Evolutionary conservation across 2,888 invertebrate species (phyloP), one percentile per base, ranked within the genome.

Genomic region (Drosophila fulvimacula): DNA sequence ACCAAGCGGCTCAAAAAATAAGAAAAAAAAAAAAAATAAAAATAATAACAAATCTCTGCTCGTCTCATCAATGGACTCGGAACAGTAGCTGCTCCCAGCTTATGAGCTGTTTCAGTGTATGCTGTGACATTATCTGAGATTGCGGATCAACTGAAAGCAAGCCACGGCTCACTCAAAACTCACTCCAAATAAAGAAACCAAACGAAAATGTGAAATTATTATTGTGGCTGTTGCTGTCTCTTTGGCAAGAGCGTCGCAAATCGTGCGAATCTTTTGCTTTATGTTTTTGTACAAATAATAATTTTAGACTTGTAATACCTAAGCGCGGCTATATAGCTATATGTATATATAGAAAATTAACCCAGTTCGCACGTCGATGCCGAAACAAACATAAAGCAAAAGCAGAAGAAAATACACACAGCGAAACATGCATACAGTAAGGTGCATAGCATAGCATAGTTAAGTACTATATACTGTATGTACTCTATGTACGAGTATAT

Each of bases 311-410:
- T 78, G 81, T 77, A 79, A 75, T 69, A 74, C 51, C 55, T 48
- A 73, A 68, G 63, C 73, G 63, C 73, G 69, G 57, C 44, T 51
- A 41, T 59, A 17, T 48, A 52, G 68, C 38, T 68, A 7, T 55
- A 7, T 55, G 13, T 41, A 55, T 76, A 79, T 82, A 84, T 78
- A 87, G 80, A 89, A 85, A 86, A 86, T 88, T 86, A 86, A 86
- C 85, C 85, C 79, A 86, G 86, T 86, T 86, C 85, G 85, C 85
- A 86, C 85, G 89, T 85, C 88, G 71, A 76, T 80, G 82, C 80
- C 68, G 72, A 89, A 87, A 84, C 77, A 74, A 64, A 52, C 38
- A 49, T 32, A 60, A 79, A 67, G 70, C 70, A 82, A 82, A 69
- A 68, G 58, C 41, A 46, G 17, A 55, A 63, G 62, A 66, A 79